Evolutionary conservation across 2,797 vertebrate species (phyloP).

Genomic region (Diplodus sargus): DNA sequence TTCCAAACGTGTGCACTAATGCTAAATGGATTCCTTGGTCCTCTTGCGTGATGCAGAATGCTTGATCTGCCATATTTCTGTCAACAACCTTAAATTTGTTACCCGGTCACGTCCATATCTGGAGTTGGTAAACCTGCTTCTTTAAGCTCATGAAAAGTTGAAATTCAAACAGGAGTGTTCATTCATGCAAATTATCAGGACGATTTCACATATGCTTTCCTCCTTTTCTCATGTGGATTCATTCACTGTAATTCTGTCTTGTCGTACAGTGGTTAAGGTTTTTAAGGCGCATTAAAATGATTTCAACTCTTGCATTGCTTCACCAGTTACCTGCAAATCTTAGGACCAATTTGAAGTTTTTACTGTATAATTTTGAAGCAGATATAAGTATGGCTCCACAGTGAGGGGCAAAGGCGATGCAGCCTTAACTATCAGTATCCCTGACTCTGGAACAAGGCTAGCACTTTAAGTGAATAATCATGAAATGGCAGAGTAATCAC

Average conservation of each 20-base stretch:
- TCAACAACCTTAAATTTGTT: not conserved
- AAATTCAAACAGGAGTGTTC: not conserved
- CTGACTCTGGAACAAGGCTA: too few species aligned
- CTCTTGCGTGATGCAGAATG: not conserved
- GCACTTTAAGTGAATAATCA: not conserved
- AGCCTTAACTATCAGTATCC: not conserved
- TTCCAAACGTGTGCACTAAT: too few species aligned
- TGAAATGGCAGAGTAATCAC: not conserved
- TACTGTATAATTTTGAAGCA: not conserved
- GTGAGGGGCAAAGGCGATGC: not conserved
- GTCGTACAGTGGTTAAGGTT: not conserved
- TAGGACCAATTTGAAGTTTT: not conserved
- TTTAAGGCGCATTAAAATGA: not conserved
- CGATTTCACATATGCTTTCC: not conserved
- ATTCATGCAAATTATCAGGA: not conserved
- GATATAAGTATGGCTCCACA: not conserved
- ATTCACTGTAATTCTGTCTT: not conserved
- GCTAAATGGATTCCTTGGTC: not conserved
- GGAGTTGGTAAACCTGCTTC: not conserved
- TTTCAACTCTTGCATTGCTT: not conserved
- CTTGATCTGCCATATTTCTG: not conserved
- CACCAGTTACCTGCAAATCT: not conserved
- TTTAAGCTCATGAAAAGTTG: not conserved
- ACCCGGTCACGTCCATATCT: not conserved
- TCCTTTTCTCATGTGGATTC: not conserved